Base-by-base conservation (phyloP, 2,113 vertebrate genomes). In the Prolemur simus region DNA sequence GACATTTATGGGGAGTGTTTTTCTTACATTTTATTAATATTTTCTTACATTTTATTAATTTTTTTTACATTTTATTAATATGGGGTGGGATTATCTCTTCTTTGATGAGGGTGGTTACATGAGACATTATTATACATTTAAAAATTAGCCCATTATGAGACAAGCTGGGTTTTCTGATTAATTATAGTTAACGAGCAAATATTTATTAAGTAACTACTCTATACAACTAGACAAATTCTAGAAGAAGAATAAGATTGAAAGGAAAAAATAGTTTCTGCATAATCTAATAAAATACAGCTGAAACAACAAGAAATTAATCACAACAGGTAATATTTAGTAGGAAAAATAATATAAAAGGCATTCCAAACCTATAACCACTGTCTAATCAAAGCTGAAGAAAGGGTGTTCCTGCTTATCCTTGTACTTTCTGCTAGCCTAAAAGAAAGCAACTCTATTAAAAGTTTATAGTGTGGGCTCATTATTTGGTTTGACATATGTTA, bases 131-230 rank as follows among this genome's bases (percentile, higher is more conserved):
- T 74, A 63, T n/a, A 47, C 25, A 69, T 63, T 69, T 5, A 74
- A 80, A 95, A 84, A 60, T 58, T 82, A 73, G 2, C 25, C 32
- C 8, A 18, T 68, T 27, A 10, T 85, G 9, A 89, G 21, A 52
- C 60, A 97, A 93, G 54, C 9, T 74, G 60, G 20, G 49, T 86
- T 94, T 93, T 89, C n/a, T 54, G 6, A 85, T 85, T 89, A 89
- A 20, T 87, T 69, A 47, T 39, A 25, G 25, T 49, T 84, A 87
- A 96, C 29, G 10, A 78, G 25, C 23, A 94, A 73, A 52, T 54
- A 71, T 82, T 74, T 94, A 56, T 78, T 91, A 88, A 95, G 32
- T 94, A 91, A 32, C 6, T 80, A 68, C 13, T 83, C 45, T 42
- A 37, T n/a, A 47, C 69, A 47, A 68, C 29, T 93, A 78, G 29